Evolutionary conservation across 2,797 vertebrate genomes (phyloP).

Genomic region (Hozukius guyotensis): DNA sequence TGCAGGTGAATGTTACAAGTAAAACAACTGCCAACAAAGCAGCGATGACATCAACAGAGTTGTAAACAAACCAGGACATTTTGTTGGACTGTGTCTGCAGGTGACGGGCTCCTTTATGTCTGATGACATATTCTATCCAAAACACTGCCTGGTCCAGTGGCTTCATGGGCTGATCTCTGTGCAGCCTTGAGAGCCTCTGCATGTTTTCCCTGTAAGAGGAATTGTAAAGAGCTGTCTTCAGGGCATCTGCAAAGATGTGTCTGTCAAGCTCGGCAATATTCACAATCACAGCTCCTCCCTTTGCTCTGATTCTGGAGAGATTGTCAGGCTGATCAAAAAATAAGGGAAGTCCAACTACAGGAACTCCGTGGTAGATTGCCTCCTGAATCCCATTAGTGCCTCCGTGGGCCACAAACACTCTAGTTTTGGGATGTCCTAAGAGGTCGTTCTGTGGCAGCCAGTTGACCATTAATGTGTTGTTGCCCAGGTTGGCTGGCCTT

Average conservation of each 20-base stretch:
- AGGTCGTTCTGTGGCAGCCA: conserved; percentile 85
- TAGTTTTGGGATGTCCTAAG: conserved; percentile 79
- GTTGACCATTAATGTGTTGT: conserved; percentile 78
- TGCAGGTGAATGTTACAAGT: conserved; percentile 23
- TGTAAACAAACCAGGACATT: conserved; percentile 79
- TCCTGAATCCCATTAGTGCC: conserved; percentile 81
- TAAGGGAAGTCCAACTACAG: conserved; percentile 73
- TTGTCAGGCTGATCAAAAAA: conserved; percentile 82
- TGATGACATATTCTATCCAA: conserved; percentile 84
- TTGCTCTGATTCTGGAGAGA: conserved; percentile 69
- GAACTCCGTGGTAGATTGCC: conserved; percentile 78
- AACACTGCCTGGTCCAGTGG: conserved; percentile 78
- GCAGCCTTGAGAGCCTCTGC: conserved; percentile 77
- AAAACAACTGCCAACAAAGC: conserved; percentile 43
- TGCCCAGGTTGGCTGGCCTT: conserved; percentile 73
- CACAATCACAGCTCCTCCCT: conserved; percentile 72
- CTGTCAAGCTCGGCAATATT: conserved; percentile 62
- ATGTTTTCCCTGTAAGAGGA: conserved; percentile 78
- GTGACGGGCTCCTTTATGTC: conserved; percentile 78
- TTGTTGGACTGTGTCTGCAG: conserved; percentile 70
- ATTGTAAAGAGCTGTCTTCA: conserved; percentile 69
- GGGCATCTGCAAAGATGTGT: conserved; percentile 64
- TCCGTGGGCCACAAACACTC: conserved; percentile 79
- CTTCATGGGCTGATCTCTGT: conserved; percentile 75
- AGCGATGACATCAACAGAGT: conserved; percentile 71